Percentiles rank a stretch among this genome's conserved stretches.
These are phyloP conservation scores for Macrostomum lignano DNA, from an alignment of 1,140 invertebrate genomes.

Conservation along the genomic window DNA sequence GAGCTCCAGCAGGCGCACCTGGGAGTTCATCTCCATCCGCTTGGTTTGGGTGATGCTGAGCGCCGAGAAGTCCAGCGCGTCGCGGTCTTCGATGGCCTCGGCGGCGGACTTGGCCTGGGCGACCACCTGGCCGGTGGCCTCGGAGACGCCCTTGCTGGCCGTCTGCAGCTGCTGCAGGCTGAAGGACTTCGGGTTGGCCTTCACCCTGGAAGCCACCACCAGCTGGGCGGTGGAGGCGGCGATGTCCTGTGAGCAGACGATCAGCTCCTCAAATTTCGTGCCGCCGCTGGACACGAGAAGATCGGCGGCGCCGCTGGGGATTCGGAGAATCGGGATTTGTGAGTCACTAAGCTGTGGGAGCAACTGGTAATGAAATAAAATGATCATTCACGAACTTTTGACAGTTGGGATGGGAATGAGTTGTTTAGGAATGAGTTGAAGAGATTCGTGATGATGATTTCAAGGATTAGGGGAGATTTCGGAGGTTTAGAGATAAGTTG, in stretches of 20 bases:
- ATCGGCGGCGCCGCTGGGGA: conserved; percentile 54
- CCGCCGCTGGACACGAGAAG: conserved; percentile 55
- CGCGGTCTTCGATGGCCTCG: conserved; percentile 51
- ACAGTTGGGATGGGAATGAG: too few relatives aligned
- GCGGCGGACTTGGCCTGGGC: conserved; percentile 62
- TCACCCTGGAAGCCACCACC: conserved; percentile 54
- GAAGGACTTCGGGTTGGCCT: conserved; percentile 46
- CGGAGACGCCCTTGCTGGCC: conserved; percentile 57
- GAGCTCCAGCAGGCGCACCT: conserved; percentile 51
- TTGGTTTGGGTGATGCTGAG: conserved; percentile 73
- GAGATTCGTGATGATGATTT: too few relatives aligned
- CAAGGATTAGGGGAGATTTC: too few relatives aligned
- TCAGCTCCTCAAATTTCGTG: conserved; percentile 65
- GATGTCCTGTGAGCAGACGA: conserved; percentile 84
- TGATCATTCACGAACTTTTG: too few relatives aligned
- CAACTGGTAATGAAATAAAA: too few relatives aligned
- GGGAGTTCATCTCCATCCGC: conserved; percentile 71
- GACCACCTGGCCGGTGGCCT: conserved; percentile 60
- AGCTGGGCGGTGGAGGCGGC: conserved; percentile 81
- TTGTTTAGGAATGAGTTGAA: too few relatives aligned
- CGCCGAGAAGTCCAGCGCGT: conserved; percentile 39
- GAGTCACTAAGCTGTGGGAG: neutral
- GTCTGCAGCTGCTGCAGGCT: conserved; percentile 46
- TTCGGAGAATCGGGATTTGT: neutral
- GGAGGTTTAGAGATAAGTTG: too few relatives aligned